These are phyloP conservation scores for Agrilus mali DNA, from an alignment of 2,888 invertebrate species.

Conservation along the genomic window DNA sequence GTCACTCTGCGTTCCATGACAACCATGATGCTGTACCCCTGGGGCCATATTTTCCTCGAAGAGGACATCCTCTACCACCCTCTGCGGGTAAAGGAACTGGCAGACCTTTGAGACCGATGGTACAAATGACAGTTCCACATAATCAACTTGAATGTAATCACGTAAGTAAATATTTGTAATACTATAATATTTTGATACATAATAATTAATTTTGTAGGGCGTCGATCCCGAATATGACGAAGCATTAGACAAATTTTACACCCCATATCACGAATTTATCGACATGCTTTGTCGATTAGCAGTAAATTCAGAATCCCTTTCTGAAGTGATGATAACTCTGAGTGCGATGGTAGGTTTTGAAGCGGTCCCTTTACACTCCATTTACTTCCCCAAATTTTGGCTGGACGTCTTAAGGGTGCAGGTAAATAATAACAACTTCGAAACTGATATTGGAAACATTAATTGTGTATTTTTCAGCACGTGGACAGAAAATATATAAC, in stretches of 20 bases:
- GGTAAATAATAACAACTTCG: conserved; percentile 22
- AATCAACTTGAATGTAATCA: conserved; percentile 58
- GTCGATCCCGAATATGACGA: conserved; percentile 66
- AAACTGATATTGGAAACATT: not conserved
- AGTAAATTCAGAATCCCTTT: conserved; percentile 76
- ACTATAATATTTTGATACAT: not conserved
- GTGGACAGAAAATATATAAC: conserved; percentile 71
- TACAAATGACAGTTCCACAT: conserved; percentile 73
- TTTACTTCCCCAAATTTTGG: conserved; percentile 86
- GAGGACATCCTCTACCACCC: conserved; percentile 45
- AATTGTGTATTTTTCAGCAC: conserved; percentile 38
- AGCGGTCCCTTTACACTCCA: conserved; percentile 77
- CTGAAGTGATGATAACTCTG: conserved; percentile 72
- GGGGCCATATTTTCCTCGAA: conserved; percentile 66
- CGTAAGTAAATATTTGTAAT: conserved; percentile 36
- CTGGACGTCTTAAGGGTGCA: conserved; percentile 71
- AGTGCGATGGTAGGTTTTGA: conserved; percentile 86
- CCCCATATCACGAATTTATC: conserved; percentile 81
- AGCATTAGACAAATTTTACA: conserved; percentile 63
- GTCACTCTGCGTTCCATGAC: conserved; percentile 69
- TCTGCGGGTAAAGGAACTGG: conserved; percentile 48
- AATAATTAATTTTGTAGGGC: conserved; percentile 36
- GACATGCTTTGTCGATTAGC: conserved; percentile 80
- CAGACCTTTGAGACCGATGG: conserved; percentile 66
- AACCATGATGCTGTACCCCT: conserved; percentile 55